These are phyloP conservation scores for Escarpia spicata DNA, from an alignment of 2,888 invertebrate species.

Conservation along the genomic window DNA sequence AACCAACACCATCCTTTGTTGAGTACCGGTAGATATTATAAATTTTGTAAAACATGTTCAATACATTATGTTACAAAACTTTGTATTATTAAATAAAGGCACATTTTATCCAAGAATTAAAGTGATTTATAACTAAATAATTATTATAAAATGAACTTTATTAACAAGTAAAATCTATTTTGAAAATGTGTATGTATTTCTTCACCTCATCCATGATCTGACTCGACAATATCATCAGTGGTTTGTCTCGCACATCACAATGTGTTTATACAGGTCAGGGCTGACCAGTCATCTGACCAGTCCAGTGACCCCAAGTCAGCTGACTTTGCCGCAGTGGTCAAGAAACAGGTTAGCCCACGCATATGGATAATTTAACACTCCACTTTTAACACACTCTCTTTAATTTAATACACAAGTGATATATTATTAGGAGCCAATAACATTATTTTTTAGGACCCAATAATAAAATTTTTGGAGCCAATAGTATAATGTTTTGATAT, in stretches of 20 bases:
- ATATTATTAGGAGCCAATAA: no score
- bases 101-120: no score
- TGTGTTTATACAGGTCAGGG: neutral
- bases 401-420: no score
- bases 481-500: no score
- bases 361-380: neutral
- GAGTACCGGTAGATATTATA: no score
- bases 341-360: neutral
- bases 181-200: slow-evolving; percentile 25
- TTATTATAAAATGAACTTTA: neutral
- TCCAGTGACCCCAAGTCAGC: neutral
- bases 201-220: slow-evolving; percentile 2
- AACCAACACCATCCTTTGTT: no score
- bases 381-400: no score
- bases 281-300: neutral
- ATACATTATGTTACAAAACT: no score
- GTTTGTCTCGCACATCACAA: neutral
- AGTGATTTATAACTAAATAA: neutral
- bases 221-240: neutral
- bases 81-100: no score
- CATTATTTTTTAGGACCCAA: no score
- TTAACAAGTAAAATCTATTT: slow-evolving; percentile 22
- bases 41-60: no score
- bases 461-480: no score
- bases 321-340: neutral